Evolutionary conservation across 2,797 vertebrate genomes (phyloP).

Genomic region (Enoplosus armatus): DNA sequence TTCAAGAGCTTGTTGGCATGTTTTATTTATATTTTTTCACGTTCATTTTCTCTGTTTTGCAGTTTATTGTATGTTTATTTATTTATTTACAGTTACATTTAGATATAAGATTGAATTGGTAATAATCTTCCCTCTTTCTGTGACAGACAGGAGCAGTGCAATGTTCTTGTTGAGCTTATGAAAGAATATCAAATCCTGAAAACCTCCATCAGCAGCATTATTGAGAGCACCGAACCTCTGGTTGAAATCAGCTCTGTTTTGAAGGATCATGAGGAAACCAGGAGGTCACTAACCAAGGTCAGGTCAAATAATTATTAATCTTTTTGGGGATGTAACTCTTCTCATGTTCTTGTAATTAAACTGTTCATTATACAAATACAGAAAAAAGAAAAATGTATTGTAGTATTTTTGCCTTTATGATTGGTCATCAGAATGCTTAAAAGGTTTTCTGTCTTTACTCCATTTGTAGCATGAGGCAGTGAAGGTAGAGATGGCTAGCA

Average conservation of each 20-base stretch:
- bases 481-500: slow-evolving; percentile 88
- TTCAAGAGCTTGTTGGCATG: neutral
- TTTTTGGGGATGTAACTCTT: neutral
- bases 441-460: neutral
- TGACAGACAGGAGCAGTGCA: slow-evolving; percentile 93
- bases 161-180: slow-evolving; percentile 89
- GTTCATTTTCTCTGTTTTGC: neutral
- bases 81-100: neutral
- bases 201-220: slow-evolving; percentile 84
- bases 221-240: slow-evolving; percentile 88
- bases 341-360: neutral
- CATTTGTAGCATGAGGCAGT: slow-evolving; percentile 89
- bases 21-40: neutral
- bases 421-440: neutral
- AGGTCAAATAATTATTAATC: slow-evolving; percentile 10
- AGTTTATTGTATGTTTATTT: neutral
- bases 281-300: slow-evolving; percentile 91
- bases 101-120: neutral
- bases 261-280: slow-evolving; percentile 93
- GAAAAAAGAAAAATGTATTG: neutral
- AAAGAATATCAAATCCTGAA: slow-evolving; percentile 92
- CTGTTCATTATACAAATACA: neutral
- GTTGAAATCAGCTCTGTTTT: slow-evolving; percentile 85
- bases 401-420: neutral
- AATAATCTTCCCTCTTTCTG: neutral